These are phyloP conservation scores for Petrocephalus sullivani DNA, from an alignment of 2,797 vertebrate genomes.

Conservation along the genomic window DNA sequence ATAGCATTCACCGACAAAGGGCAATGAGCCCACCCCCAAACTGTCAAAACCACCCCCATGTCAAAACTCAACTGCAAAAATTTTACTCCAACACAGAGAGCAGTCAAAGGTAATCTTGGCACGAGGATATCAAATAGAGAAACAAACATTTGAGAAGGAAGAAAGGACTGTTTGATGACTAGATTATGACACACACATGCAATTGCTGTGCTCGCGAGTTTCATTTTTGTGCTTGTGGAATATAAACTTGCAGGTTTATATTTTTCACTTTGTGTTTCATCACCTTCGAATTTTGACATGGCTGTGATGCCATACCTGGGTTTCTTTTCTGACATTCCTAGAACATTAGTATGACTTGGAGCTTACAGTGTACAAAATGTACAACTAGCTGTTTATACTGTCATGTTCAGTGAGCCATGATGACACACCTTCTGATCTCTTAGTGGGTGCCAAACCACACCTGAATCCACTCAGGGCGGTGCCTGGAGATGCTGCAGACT, in stretches of 20 bases:
- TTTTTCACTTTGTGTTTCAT: neutral
- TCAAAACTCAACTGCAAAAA: neutral
- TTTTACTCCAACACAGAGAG: neutral
- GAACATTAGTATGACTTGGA: neutral
- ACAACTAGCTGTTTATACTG: neutral
- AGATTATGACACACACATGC: neutral
- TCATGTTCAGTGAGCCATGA: neutral
- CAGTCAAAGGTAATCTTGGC: neutral
- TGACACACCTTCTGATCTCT: neutral
- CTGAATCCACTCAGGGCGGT: neutral
- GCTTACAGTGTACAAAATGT: neutral
- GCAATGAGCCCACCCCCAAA: neutral
- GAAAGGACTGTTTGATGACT: neutral
- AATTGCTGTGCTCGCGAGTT: neutral
- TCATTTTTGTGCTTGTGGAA: neutral
- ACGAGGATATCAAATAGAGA: neutral
- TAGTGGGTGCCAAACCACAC: neutral
- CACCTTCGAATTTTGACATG: neutral
- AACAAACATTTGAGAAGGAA: neutral
- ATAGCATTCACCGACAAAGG: neutral
- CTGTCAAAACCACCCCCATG: neutral
- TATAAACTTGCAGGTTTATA: neutral
- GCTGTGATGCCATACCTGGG: neutral
- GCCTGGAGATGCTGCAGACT: neutral
- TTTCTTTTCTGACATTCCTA: neutral